Base-by-base conservation (phyloP, 2,888 invertebrate species). In the Ectemnius continuus region DNA sequence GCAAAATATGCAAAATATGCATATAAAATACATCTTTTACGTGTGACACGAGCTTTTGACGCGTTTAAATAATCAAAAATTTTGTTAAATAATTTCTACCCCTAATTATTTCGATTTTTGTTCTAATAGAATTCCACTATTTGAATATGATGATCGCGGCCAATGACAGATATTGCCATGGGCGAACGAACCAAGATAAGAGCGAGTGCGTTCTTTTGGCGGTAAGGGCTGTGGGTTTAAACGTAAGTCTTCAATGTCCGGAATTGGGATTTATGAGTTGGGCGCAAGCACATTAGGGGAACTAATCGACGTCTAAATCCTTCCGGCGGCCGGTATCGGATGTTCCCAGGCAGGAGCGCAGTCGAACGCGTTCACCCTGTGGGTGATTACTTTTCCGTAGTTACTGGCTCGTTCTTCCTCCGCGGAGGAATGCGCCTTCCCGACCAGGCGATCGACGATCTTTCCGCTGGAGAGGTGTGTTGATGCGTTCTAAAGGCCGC, bases 181-280 rank as follows among this genome's bases (percentile, higher is more conserved):
- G 36, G 11, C 36, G 5, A 36, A 36, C 36, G 8, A 36, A 36
- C 8, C 11, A 11, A 11, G 23, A 23, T 47, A 52, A 52, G 52
- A 14, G 52, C 0, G 6, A 52, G 52, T 52, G 16, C 16, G 52
- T 14, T 52, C n/a, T 14, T 16, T 11, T 6, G 14, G 4, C 52
- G 16, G 52, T 13, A 52, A 16, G 52, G 16, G 16, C 8, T 16
- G 52, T 14, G 13, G 16, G 52, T 16, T 52, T 52, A 52, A 14
- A 13, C 52, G 52, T 52, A 52, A 52, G 16, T 52, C 52, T 52
- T 52, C 4, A 5, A 14, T 16, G 52, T 52, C 16, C 52, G n/a
- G 52, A 36, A 77, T 78, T 67, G 72, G 71, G 67, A 79, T 78
- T 78, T 79, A 79, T 79, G 68, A 74, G 14, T 58, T 60, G 52